Evolutionary conservation across 2,797 vertebrate genomes (phyloP).

Genomic region (Macropodus opercularis): DNA sequence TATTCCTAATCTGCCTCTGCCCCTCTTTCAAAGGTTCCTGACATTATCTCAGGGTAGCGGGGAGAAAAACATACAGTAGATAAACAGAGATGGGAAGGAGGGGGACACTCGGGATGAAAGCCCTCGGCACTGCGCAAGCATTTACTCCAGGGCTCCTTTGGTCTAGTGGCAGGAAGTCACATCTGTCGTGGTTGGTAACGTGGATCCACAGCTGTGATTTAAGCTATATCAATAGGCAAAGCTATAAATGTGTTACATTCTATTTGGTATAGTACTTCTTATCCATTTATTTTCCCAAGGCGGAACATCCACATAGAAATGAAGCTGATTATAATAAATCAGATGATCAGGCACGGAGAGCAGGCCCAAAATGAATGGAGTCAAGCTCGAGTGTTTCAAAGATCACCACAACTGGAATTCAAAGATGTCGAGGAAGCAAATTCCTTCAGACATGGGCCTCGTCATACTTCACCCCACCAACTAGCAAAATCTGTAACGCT

Average conservation of each 20-base stretch:
- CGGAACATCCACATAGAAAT: background rate
- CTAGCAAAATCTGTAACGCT: background rate
- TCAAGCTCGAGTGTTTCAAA: no score
- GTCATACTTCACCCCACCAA: background rate
- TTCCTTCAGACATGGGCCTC: no score
- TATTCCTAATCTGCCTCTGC: conserved; percentile 48
- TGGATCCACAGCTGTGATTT: background rate
- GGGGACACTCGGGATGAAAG: conserved; percentile 15
- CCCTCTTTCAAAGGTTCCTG: conserved; percentile 48
- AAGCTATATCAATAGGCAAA: conserved; percentile 1
- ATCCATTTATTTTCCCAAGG: background rate
- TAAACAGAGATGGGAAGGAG: conserved; percentile 8
- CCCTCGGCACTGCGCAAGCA: conserved; percentile 39
- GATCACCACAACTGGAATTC: background rate
- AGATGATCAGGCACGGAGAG: background rate
- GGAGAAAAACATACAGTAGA: conserved; percentile 23
- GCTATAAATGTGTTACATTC: background rate
- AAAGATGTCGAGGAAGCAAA: no score
- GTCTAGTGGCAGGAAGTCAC: conserved; percentile 13
- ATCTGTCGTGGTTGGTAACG: background rate
- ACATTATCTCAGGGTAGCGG: conserved; percentile 34
- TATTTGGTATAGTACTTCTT: background rate
- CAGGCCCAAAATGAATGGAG: background rate
- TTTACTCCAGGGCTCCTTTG: conserved; percentile 22
- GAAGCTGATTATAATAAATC: background rate